phyloP scores from a whole-genome alignment of 2,888 invertebrate genomes.

The Yponomeuta sedellus region DNA sequence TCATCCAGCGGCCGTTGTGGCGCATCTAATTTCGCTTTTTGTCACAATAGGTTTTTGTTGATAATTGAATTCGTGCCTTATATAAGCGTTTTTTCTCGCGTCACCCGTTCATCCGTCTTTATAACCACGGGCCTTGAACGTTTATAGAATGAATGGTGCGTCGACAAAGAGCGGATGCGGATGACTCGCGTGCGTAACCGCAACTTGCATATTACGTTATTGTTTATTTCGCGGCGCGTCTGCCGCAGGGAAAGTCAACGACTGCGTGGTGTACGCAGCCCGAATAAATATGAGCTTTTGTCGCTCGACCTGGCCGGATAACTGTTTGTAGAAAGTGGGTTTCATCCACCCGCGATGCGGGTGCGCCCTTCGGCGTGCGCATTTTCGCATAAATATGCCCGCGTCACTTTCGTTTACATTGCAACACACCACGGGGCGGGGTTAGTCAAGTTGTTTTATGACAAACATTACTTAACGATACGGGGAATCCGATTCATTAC shows the following conservation, averaged over 20 bases:
- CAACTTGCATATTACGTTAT: constrained; percentile 46
- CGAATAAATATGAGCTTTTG: constrained; percentile 72
- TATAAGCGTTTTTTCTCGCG: neutral
- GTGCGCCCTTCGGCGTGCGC: constrained; percentile 70
- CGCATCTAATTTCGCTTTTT: neutral
- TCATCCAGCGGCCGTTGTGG: neutral
- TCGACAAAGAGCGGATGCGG: constrained; percentile 39
- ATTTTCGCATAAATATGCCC: constrained; percentile 71
- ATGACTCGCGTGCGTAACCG: constrained; percentile 36
- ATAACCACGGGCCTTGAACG: constrained; percentile 43
- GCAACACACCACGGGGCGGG: constrained; percentile 42
- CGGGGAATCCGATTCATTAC: constrained; percentile 46
- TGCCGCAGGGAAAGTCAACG: constrained; percentile 56
- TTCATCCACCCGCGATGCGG: constrained; percentile 49
- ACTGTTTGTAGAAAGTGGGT: constrained; percentile 67
- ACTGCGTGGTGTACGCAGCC: constrained; percentile 43
- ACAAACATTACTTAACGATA: constrained; percentile 62
- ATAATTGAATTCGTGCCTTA: neutral
- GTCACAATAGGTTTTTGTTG: constrained; percentile 6
- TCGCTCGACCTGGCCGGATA: constrained; percentile 33
- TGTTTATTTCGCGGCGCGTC: constrained; percentile 33
- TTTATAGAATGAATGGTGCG: constrained; percentile 10
- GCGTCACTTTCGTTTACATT: constrained; percentile 68
- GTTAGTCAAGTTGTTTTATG: constrained; percentile 36
- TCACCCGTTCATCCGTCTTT: neutral